phyloP scores from a whole-genome alignment of 2,113 vertebrate species.

The Rhinolophus ferrumequinum region DNA sequence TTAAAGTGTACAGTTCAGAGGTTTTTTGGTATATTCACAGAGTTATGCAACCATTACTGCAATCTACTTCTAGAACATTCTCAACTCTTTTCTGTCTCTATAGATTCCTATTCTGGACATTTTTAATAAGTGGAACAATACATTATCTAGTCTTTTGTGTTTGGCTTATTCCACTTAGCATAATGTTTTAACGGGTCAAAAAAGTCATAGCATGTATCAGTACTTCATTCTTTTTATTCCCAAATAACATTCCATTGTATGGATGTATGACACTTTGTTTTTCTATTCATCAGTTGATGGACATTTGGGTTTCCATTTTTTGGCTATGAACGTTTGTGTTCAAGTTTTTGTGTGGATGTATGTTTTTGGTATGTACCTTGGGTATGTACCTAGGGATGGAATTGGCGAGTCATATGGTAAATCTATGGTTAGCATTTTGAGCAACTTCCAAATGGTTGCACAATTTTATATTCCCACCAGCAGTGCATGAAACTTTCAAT shows the following conservation, averaged over 20 bases:
- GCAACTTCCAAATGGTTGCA: neutral
- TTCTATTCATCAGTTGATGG: neutral
- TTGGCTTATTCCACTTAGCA: neutral
- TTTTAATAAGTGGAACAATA: neutral
- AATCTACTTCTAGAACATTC: neutral
- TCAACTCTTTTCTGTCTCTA: neutral
- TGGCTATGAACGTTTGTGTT: neutral
- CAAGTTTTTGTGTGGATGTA: neutral
- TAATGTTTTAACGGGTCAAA: neutral
- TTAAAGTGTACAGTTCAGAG: neutral
- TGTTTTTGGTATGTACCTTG: neutral
- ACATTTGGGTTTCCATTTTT: neutral
- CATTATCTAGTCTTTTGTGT: neutral
- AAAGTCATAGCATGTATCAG: neutral
- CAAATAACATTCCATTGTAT: neutral
- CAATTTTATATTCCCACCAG: neutral
- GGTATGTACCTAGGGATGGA: neutral
- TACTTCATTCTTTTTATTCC: neutral
- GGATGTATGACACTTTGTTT: neutral
- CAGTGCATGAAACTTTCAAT: neutral
- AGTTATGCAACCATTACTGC: neutral
- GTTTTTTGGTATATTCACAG: neutral
- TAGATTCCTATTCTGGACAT: neutral
- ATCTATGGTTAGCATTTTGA: neutral
- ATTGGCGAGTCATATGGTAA: neutral